Conservation (phyloP, 1,140 invertebrate species). For the Acyrthosiphon pisum region DNA sequence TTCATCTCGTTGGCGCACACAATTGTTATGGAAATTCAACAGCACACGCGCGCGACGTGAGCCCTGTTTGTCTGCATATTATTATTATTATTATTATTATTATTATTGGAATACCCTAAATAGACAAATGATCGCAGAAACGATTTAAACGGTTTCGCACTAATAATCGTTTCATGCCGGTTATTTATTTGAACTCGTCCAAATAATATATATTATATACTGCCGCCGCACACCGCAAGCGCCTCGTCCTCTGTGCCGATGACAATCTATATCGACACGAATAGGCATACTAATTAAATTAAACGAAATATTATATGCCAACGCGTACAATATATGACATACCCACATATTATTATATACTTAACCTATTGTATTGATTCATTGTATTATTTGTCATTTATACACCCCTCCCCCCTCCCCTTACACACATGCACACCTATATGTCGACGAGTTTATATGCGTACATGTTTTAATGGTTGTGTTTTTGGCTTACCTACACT, state of each 20-base stretch:
- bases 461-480: background rate
- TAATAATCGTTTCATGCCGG: background rate
- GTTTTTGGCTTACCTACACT: background rate
- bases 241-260: background rate
- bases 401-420: background rate
- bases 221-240: background rate
- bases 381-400: constrained; percentile 27
- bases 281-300: constrained; percentile 21
- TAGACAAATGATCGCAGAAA: background rate
- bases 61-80: background rate
- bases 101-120: background rate
- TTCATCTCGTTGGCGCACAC: background rate
- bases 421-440: too few species aligned
- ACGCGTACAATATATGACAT: background rate
- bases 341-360: background rate
- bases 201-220: background rate
- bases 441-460: background rate
- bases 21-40: background rate
- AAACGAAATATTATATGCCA: constrained; percentile 17
- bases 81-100: background rate
- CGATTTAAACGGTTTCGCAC: background rate
- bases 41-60: background rate
- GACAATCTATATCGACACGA: constrained; percentile 12
- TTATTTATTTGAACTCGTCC: background rate
- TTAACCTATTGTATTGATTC: background rate